Evolutionary conservation across 2,113 vertebrate species (phyloP), one percentile per base, ranked within the genome.

Genomic region (Leiothrix lutea): DNA sequence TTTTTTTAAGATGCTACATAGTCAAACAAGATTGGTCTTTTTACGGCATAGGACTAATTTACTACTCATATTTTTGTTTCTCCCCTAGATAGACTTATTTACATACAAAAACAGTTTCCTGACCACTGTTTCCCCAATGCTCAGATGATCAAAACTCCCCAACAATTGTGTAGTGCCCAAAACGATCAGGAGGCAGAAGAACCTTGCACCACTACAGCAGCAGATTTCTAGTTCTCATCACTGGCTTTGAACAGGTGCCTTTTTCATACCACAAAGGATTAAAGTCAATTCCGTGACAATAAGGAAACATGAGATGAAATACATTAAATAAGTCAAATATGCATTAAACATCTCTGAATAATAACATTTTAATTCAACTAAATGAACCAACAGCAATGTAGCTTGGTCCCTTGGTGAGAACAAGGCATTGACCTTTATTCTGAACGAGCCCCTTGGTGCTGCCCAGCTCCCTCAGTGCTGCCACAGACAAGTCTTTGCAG

Each of bases 1-100:
- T 97, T 98, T 98, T 98, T 98, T 99, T 98, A 98, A 98, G 99
- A 99, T 99, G 99, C 99, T 99, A 99, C 99, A 99, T 98, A 99
- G 98, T 98, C 98, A 98, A 99, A 99, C 99, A 98, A 98, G 98
- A 98, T 98, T 98, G 98, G 98, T 98, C 98, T 98, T 98, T 98
- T 98, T 97, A 98, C 64, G 98, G 98, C 98, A 98, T 98, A 98
- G 98, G 97, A 98, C 98, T 98, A 98, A 92, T 98, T 98, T 96
- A 98, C 98, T 98, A 98, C 97, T 97, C 94, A 97, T 98, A 98
- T 95, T 97, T 96, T 95, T 97, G 97, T 95, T 95, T 88, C 38
- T 94, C 98, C 93, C 95, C 96, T 95, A 95, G 97, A 98, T 97
- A 98, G 97, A 97, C 96, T 97, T 98, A 97, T 98, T 97, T 98